Percentiles rank a stretch among this genome's conserved stretches.
phyloP scores from a whole-genome alignment of 2,113 vertebrate genomes.

The Stercorarius parasiticus region DNA sequence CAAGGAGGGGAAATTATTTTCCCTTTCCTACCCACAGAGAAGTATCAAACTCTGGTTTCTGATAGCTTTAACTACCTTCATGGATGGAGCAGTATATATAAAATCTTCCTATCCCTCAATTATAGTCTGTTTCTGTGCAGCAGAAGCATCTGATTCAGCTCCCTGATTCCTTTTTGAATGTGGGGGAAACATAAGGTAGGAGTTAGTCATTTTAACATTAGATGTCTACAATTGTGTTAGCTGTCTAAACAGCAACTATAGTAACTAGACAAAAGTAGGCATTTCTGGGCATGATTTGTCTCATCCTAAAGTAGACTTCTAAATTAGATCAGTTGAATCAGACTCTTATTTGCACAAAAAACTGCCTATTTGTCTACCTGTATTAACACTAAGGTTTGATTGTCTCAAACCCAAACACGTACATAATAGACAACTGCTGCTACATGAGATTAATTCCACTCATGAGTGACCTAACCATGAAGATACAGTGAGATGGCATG shows the following conservation, averaged over 20 bases:
- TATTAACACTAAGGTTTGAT: not conserved
- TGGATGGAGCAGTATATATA: not conserved
- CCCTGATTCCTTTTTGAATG: not conserved
- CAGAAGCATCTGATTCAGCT: not conserved
- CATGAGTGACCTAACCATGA: not conserved
- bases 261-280: not conserved
- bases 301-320: not conserved
- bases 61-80: not conserved
- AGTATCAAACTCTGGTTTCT: not conserved
- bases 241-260: not conserved
- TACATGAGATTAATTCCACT: not conserved
- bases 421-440: not conserved
- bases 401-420: not conserved
- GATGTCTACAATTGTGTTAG: not conserved
- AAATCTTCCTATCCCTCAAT: not conserved
- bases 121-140: not conserved
- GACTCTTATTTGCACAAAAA: not conserved
- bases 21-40: not conserved
- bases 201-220: not conserved
- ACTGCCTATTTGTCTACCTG: not conserved
- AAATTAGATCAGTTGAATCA: not conserved
- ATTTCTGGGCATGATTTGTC: not conserved
- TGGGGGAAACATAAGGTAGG: not conserved
- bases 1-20: not conserved
- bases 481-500: not conserved